Conservation (phyloP, 2,797 vertebrate species). For the Sebastes alutus region DNA sequence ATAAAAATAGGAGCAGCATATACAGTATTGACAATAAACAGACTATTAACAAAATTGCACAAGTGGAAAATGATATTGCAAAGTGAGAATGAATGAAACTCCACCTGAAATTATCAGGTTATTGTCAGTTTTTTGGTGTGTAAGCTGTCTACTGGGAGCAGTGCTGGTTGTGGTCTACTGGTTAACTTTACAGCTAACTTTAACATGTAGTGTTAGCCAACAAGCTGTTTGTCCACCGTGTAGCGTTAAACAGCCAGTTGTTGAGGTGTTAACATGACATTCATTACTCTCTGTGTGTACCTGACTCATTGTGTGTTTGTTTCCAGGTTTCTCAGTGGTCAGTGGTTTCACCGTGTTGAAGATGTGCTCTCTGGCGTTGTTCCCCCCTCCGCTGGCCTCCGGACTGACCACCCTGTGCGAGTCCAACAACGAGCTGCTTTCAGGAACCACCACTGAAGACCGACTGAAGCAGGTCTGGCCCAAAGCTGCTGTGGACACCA, state of each 20-base stretch:
- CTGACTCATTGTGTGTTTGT: not conserved
- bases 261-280: not conserved
- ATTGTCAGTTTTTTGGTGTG: too few relatives aligned
- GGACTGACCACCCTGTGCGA: slow-evolving; percentile 89
- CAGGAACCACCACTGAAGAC: slow-evolving; percentile 72
- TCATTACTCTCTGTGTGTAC: not conserved
- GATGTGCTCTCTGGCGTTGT: slow-evolving; percentile 90
- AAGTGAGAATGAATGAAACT: too few relatives aligned
- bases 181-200: too few relatives aligned
- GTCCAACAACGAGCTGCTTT: slow-evolving; percentile 89
- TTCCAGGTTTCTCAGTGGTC: not conserved
- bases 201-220: too few relatives aligned
- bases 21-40: too few relatives aligned
- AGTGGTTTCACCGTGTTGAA: not conserved
- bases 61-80: too few relatives aligned
- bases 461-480: slow-evolving; percentile 81
- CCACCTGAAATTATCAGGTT: too few relatives aligned
- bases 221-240: not conserved
- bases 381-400: slow-evolving; percentile 83
- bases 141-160: too few relatives aligned
- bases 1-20: too few relatives aligned
- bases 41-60: too few relatives aligned
- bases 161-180: too few relatives aligned
- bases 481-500: not conserved
- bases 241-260: not conserved